Conservation (phyloP, 2,113 vertebrate species). For the Pseudorectes ferrugineus region DNA sequence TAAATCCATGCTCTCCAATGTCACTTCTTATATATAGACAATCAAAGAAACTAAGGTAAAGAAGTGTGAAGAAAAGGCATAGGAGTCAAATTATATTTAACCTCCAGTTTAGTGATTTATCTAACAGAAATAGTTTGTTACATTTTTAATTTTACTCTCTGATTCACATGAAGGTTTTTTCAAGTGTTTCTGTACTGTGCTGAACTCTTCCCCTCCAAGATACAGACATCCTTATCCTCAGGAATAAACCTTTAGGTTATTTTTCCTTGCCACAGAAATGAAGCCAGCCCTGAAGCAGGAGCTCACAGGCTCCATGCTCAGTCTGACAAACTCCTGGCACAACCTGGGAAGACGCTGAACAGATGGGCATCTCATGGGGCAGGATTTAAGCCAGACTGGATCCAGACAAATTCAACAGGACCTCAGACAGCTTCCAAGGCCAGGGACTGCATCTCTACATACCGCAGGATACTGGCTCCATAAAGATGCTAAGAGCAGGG, state of each 20-base stretch:
- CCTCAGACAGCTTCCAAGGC: neutral
- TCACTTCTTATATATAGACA: slow-evolving; percentile 42
- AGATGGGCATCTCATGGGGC: neutral
- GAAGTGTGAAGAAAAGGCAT: neutral
- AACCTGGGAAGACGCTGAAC: accelerated
- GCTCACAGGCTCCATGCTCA: neutral
- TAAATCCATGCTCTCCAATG: slow-evolving; percentile 31
- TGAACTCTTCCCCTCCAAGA: neutral
- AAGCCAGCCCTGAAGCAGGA: neutral
- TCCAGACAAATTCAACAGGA: neutral
- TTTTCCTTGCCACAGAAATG: neutral
- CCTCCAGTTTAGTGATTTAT: neutral
- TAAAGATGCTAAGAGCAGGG: neutral
- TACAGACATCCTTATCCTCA: neutral
- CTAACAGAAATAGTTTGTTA: neutral
- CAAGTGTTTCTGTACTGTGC: neutral
- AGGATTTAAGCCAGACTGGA: neutral
- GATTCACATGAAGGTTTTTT: neutral
- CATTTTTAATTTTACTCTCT: neutral
- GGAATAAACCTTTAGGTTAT: neutral
- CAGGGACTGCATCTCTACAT: neutral
- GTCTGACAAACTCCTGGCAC: neutral
- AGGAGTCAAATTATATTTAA: neutral
- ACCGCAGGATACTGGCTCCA: neutral
- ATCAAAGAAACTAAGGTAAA: neutral